phyloP scores from a whole-genome alignment of 2,113 vertebrate genomes.

The Formicarius rufipectus region DNA sequence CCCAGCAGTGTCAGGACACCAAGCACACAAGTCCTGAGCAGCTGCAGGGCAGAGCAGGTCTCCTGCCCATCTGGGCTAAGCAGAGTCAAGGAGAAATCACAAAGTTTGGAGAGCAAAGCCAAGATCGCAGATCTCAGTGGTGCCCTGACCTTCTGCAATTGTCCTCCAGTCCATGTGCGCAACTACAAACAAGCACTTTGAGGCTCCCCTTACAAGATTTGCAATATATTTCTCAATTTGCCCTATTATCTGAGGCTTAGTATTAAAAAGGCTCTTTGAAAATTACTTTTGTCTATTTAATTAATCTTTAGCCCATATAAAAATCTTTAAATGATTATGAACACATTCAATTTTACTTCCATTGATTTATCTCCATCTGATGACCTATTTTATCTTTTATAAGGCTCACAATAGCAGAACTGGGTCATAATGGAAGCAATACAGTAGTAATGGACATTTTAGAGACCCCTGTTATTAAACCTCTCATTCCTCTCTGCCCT shows the following conservation, averaged over 20 bases:
- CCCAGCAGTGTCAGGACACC: not conserved
- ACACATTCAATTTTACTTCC: constrained; percentile 20
- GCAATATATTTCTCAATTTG: not conserved
- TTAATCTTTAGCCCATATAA: not conserved
- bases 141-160: not conserved
- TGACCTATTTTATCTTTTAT: constrained; percentile 64
- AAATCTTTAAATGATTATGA: constrained; percentile 41
- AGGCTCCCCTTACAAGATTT: not conserved
- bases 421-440: constrained; percentile 50
- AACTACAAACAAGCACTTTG: not conserved
- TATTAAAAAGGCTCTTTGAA: not conserved
- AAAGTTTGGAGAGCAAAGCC: not conserved
- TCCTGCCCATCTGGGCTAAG: not conserved
- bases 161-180: not conserved
- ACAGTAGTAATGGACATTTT: not conserved
- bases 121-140: not conserved
- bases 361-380: constrained; percentile 53
- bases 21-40: not conserved
- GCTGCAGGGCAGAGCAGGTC: not conserved
- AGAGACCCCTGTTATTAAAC: constrained; percentile 34
- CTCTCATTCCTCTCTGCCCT: not conserved
- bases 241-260: not conserved
- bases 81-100: not conserved
- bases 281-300: constrained; percentile 13
- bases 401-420: constrained; percentile 53